Evolutionary conservation across 2,113 vertebrate species (phyloP).

Genomic region (Rhea pennata): DNA sequence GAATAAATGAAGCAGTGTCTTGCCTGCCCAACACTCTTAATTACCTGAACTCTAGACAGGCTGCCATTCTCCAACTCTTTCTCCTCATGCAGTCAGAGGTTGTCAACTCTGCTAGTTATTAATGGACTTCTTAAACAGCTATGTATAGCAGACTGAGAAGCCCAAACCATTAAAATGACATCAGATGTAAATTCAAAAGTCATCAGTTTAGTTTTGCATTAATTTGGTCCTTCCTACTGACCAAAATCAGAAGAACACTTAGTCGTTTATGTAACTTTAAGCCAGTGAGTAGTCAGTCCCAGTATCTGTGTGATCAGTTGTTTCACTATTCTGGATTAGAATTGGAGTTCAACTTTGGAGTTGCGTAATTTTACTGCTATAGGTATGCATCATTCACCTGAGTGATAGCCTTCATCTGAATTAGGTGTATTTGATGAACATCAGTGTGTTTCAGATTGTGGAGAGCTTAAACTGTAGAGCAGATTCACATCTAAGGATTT

Average conservation of each 20-base stretch:
- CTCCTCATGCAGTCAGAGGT: not conserved
- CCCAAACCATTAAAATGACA: not conserved
- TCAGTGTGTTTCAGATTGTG: not conserved
- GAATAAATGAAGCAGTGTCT: not conserved
- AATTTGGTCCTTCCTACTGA: not conserved
- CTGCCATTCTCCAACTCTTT: not conserved
- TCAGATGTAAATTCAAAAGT: not conserved
- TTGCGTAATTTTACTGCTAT: not conserved
- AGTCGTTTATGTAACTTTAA: not conserved
- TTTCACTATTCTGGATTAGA: not conserved
- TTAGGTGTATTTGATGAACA: not conserved
- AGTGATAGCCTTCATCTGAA: not conserved
- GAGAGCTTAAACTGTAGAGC: not conserved
- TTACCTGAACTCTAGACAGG: constrained; percentile 21
- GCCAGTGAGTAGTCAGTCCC: not conserved
- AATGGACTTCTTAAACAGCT: not conserved
- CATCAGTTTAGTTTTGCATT: not conserved
- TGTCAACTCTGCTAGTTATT: not conserved
- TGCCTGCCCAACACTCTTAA: not conserved
- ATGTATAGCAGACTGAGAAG: not conserved
- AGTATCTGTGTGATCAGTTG: not conserved
- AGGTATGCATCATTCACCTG: not conserved
- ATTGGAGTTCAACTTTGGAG: not conserved
- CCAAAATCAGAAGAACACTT: not conserved
- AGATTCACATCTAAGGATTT: not conserved